Percentiles rank a stretch among this genome's conserved stretches.
Evolutionary conservation across 2,113 vertebrate species (phyloP).

Genomic region (Silurus glanis): DNA sequence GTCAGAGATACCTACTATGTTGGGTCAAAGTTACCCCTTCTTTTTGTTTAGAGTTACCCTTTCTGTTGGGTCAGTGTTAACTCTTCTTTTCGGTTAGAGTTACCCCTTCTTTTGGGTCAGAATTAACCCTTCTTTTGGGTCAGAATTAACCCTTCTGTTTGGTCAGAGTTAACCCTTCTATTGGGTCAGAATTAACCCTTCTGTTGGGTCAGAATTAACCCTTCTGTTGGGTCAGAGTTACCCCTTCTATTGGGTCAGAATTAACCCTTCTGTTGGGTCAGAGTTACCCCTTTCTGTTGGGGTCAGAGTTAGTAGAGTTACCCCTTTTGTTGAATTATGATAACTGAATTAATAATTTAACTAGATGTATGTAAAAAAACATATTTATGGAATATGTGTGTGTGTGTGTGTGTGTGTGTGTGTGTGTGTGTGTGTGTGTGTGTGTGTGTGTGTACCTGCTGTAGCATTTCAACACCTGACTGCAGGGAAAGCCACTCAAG

Average conservation of each 20-base stretch:
- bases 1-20: too few species aligned
- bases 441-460: slow-evolving; percentile 77
- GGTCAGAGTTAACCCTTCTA: neutral
- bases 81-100: neutral
- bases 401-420: neutral
- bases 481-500: slow-evolving; percentile 92
- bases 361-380: neutral
- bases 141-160: neutral
- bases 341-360: neutral
- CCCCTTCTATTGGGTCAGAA: too few species aligned
- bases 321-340: neutral
- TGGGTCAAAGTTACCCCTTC: too few species aligned
- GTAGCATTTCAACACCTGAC: slow-evolving; percentile 79
- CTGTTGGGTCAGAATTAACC: neutral
- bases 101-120: neutral
- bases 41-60: too few species aligned
- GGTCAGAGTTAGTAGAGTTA: neutral
- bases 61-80: too few species aligned
- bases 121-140: neutral
- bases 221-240: too few species aligned
- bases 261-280: too few species aligned
- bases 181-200: neutral
- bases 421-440: slow-evolving; percentile 1
- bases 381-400: neutral
- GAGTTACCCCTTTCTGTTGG: neutral